Percentiles rank a stretch among this genome's conserved stretches.
phyloP scores from a whole-genome alignment of 2,888 invertebrate genomes.

The Emesis furor region DNA sequence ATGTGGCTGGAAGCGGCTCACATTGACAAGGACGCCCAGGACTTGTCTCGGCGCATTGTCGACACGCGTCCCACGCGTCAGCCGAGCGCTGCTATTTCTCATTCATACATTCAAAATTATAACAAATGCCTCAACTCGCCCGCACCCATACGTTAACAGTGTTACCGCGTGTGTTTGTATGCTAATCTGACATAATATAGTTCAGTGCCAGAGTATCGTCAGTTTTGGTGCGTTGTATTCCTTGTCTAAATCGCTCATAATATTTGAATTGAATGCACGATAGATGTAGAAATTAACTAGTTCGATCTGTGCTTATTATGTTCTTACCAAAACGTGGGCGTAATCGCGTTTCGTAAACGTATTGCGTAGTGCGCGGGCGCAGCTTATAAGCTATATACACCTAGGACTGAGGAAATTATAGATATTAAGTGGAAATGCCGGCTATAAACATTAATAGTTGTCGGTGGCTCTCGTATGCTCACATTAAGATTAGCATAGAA shows the following conservation, averaged over 20 bases:
- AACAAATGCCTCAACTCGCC: slow-evolving; percentile 88
- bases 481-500: slow-evolving; percentile 90
- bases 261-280: slow-evolving; percentile 92
- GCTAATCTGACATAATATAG: slow-evolving; percentile 84
- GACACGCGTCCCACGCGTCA: slow-evolving; percentile 89
- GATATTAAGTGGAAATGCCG: slow-evolving; percentile 85
- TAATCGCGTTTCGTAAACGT: slow-evolving; percentile 86
- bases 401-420: slow-evolving; percentile 82
- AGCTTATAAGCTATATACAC: slow-evolving; percentile 77
- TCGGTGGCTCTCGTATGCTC: slow-evolving; percentile 87
- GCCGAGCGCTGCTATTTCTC: slow-evolving; percentile 87
- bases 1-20: slow-evolving; percentile 91
- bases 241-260: slow-evolving; percentile 90
- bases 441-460: slow-evolving; percentile 90
- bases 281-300: slow-evolving; percentile 90
- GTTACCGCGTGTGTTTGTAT: slow-evolving; percentile 90
- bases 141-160: slow-evolving; percentile 88
- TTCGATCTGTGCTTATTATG: slow-evolving; percentile 82
- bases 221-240: slow-evolving; percentile 88
- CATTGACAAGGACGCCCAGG: slow-evolving; percentile 92
- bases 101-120: slow-evolving; percentile 92
- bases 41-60: slow-evolving; percentile 90
- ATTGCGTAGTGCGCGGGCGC: slow-evolving; percentile 86
- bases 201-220: slow-evolving; percentile 89
- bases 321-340: slow-evolving; percentile 86